These are phyloP conservation scores for Morpho helenor DNA, from an alignment of 2,888 invertebrate genomes.

Conservation along the genomic window DNA sequence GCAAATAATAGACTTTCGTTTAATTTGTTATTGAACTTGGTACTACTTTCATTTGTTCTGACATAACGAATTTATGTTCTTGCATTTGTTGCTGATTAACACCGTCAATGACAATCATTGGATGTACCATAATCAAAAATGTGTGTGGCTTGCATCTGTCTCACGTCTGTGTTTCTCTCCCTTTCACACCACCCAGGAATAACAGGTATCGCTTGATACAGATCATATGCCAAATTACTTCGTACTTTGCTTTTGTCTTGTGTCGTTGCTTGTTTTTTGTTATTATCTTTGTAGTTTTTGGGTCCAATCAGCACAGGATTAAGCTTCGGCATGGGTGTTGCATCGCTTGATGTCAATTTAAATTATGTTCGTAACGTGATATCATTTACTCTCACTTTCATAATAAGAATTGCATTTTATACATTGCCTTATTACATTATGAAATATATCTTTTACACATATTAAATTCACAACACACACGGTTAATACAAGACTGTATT, in stretches of 20 bases:
- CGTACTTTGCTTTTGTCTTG: slow-evolving; percentile 62
- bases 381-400: not conserved
- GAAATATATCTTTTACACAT: not conserved
- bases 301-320: no score
- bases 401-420: not conserved
- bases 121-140: slow-evolving; percentile 22
- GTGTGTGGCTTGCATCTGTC: slow-evolving; percentile 74
- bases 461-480: no score
- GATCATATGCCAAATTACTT: slow-evolving; percentile 50
- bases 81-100: slow-evolving; percentile 16
- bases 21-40: no score
- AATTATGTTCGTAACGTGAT: not conserved
- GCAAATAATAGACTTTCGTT: no score
- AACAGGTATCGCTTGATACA: slow-evolving; percentile 72
- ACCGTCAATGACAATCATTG: slow-evolving; percentile 16
- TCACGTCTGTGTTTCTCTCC: slow-evolving; percentile 78
- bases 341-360: not conserved
- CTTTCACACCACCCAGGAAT: slow-evolving; percentile 77
- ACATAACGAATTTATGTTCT: not conserved
- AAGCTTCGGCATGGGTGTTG: not conserved
- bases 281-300: slow-evolving; percentile 30
- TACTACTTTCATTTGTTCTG: no score
- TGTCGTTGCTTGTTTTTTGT: slow-evolving; percentile 54
- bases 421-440: not conserved
- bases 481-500: no score